Conservation (phyloP, 2,888 invertebrate species). For the Tipula lateralis region DNA sequence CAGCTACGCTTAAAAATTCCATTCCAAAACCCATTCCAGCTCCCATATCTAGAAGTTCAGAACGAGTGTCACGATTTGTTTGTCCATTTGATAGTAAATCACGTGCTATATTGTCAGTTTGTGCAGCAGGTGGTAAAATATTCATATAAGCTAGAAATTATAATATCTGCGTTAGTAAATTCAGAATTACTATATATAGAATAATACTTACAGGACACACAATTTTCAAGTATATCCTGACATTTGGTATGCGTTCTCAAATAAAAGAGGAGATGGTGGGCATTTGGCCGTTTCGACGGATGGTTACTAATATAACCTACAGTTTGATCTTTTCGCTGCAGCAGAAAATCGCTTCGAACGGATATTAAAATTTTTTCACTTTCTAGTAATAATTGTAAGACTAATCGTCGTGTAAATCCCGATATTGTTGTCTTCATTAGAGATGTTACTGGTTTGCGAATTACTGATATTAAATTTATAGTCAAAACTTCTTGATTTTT, state of each 20-base stretch:
- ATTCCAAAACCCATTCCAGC: conserved; percentile 51
- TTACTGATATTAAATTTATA: conserved; percentile 57
- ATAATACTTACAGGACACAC: conserved; percentile 48
- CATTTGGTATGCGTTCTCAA: conserved; percentile 73
- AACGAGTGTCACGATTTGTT: conserved; percentile 38
- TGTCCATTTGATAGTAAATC: conserved; percentile 36
- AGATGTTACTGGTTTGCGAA: conserved; percentile 37
- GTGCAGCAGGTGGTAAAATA: conserved; percentile 41
- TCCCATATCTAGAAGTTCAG: conserved; percentile 50
- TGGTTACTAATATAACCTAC: conserved; percentile 50
- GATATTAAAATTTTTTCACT: conserved; percentile 78
- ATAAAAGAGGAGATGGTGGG: conserved; percentile 65
- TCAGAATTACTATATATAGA: neutral
- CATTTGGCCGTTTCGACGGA: conserved; percentile 68
- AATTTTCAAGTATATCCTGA: conserved; percentile 65
- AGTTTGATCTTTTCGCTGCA: conserved; percentile 43
- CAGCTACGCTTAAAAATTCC: conserved; percentile 69
- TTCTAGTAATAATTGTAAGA: conserved; percentile 79
- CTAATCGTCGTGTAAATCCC: conserved; percentile 80
- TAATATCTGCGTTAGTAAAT: neutral
- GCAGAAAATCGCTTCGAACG: conserved; percentile 52
- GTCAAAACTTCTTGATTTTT: conserved; percentile 80
- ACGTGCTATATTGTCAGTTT: conserved; percentile 41
- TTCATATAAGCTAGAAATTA: conserved; percentile 47
- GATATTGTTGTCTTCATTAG: conserved; percentile 54